These are phyloP conservation scores for Sebastes umbrosus DNA, from an alignment of 2,797 vertebrate genomes.

Conservation along the genomic window DNA sequence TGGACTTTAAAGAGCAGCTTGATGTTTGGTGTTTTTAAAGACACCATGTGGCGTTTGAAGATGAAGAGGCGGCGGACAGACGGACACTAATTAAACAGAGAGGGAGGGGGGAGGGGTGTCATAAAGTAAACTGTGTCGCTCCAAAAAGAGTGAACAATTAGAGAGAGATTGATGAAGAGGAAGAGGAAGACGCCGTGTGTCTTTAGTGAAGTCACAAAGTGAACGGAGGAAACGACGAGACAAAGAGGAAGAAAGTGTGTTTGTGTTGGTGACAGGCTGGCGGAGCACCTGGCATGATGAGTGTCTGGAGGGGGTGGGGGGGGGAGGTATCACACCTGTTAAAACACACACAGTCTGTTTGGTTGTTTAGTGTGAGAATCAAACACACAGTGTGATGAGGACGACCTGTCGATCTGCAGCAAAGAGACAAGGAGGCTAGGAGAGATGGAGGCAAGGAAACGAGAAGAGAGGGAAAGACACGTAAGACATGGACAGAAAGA, in stretches of 20 bases:
- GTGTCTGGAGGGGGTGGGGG: neutral
- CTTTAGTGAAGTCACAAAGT: neutral
- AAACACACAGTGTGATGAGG: neutral
- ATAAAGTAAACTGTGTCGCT: conserved; percentile 2
- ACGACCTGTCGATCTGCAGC: neutral
- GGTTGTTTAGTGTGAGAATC: neutral
- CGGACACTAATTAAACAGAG: conserved; percentile 42
- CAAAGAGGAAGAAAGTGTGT: conserved; percentile 16
- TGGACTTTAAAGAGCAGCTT: conserved; percentile 49
- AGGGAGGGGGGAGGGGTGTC: neutral
- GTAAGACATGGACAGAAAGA: neutral
- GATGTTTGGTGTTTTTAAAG: conserved; percentile 41
- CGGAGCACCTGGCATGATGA: conserved; percentile 21
- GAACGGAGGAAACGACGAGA: neutral
- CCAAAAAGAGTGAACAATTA: conserved; percentile 13
- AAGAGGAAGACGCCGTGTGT: neutral
- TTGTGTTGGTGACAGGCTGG: conserved; percentile 7
- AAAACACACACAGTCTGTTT: neutral
- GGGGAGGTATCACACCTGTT: conserved; percentile 3
- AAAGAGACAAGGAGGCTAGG: neutral
- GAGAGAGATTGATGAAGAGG: conserved; percentile 9
- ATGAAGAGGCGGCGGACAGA: conserved; percentile 57
- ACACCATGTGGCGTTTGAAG: conserved; percentile 62
- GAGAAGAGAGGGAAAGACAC: neutral
- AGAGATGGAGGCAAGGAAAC: neutral